Percentiles rank a stretch among this genome's conserved stretches.
These are phyloP conservation scores for Tipula confusa DNA, from an alignment of 2,888 invertebrate species.

Conservation along the genomic window DNA sequence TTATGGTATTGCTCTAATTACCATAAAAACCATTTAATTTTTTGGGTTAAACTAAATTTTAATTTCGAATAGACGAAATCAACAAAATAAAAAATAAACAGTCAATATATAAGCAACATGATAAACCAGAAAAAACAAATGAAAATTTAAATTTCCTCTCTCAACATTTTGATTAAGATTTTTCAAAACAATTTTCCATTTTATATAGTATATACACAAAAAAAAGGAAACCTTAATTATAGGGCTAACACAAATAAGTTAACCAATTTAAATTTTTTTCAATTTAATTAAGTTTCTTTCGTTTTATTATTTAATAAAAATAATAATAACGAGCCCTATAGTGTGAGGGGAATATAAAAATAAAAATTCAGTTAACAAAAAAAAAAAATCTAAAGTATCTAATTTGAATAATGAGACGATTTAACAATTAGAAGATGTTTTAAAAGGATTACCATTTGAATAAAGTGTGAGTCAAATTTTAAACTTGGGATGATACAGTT, in stretches of 20 bases:
- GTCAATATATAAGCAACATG: constrained; percentile 14
- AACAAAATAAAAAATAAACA: background rate
- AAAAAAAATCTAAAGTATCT: background rate
- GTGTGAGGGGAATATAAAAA: background rate
- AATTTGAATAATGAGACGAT: constrained; percentile 9
- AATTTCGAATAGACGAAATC: background rate
- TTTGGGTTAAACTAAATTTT: background rate
- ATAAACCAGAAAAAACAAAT: background rate
- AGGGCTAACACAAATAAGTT: background rate
- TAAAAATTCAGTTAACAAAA: background rate
- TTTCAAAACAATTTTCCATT: background rate
- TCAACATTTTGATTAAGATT: background rate
- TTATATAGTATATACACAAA: background rate
- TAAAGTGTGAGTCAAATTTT: background rate
- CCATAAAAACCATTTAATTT: constrained; percentile 12
- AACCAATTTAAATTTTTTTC: background rate
- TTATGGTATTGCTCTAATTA: background rate
- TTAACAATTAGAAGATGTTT: constrained; percentile 6
- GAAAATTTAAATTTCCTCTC: no score
- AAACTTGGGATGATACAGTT: no score
- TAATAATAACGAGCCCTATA: background rate
- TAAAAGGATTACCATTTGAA: background rate
- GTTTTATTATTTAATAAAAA: background rate
- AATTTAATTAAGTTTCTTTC: constrained; percentile 8
- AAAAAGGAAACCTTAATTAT: constrained; percentile 13